Base-by-base conservation (phyloP, 1,140 invertebrate genomes). In the Panagrolaimus sp. region DNA sequence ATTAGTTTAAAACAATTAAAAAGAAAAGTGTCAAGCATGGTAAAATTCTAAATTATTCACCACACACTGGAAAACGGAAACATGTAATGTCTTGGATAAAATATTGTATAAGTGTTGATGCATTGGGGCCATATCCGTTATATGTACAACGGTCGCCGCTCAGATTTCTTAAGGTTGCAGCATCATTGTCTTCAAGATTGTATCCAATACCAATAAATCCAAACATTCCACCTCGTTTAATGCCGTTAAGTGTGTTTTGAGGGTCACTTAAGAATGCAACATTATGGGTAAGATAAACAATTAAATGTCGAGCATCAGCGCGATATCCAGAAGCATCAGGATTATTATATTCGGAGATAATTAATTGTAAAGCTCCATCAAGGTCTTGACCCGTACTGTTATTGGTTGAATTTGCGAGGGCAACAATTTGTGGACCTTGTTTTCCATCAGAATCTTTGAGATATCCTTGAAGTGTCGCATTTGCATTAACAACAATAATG, bases 81-180 rank as follows among this genome's bases (percentile, higher is more conserved):
- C 51, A 57, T 25, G 51, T 57, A 20, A 57, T 25, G 8, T 57
- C 51, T 57, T 27, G 20, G 51, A 57, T 20, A 27, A 57, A 57
- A 16, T 57, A 25, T 20, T 20, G 9, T 13, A 57, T 57, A 11
- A 20, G n/a, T 11, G 27, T 27, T 20, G 51, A n/a, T 11, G 51
- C 51, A 57, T 20, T 57, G n/a, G 20, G 20, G 11, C 51, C 51
- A 27, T 27, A 25, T 20, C 20, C 51, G 8, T 11, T 20, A 27
- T 57, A 57, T 27, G 20, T 20, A 57, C 51, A 57, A 27, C 20
- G 27, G 9, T 57, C 51, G 8, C 27, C 27, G 11, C 20, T 16
- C 9, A 57, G 51, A 57, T 20, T 57, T 13, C 14, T 25, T 57
- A 57, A 27, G 9, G 20, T 20, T 20, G 51, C 51, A 27, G 51